These are phyloP conservation scores for Kradibia gibbosae DNA, from an alignment of 1,140 invertebrate species.

Conservation along the genomic window DNA sequence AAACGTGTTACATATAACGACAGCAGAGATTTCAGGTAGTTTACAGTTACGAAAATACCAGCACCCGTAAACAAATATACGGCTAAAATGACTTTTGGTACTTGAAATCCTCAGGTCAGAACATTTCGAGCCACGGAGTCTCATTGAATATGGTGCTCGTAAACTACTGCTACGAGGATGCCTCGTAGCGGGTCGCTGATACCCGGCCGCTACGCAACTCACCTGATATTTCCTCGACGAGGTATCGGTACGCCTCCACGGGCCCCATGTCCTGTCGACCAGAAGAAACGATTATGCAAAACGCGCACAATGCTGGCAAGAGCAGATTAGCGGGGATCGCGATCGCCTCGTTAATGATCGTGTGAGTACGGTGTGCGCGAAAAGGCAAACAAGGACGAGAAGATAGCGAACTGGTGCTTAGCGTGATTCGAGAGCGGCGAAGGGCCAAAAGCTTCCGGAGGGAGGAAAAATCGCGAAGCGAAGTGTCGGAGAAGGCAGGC, in stretches of 20 bases:
- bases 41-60: too few species aligned
- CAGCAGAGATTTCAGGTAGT: too few species aligned
- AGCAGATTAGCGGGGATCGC: background rate
- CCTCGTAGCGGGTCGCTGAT: conserved; percentile 5
- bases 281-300: conserved; percentile 24
- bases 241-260: conserved; percentile 60
- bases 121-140: background rate
- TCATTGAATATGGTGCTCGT: background rate
- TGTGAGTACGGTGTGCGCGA: background rate
- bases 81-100: background rate
- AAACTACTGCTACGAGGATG: conserved; percentile 18
- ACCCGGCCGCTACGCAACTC: conserved; percentile 36
- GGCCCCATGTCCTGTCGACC: conserved; percentile 58
- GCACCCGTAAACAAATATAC: background rate
- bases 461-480: background rate
- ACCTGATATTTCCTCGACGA: conserved; percentile 65
- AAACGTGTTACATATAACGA: too few species aligned
- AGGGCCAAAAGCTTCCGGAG: background rate
- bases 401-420: too few species aligned
- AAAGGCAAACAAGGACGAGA: background rate
- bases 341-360: background rate
- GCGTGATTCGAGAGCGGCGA: too few species aligned
- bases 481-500: background rate
- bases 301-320: conserved; percentile 13
- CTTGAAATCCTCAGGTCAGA: background rate